A percentile compares a stretch with the other conserved stretches of the same genome.
Conservation (phyloP, 2,113 vertebrate species). For the Parus major region DNA sequence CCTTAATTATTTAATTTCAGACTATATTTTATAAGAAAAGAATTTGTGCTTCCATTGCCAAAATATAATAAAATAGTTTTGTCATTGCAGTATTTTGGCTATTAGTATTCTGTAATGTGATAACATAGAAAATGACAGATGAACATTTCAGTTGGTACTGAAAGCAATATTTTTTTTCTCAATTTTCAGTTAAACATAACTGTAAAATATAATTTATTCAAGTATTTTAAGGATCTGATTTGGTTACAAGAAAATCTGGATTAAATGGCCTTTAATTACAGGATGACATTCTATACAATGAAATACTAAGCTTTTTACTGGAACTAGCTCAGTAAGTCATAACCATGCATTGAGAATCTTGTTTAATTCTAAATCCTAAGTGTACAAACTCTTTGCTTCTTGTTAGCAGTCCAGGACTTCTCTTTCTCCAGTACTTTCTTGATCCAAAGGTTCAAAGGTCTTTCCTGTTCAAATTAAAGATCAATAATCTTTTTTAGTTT, state of each 20-base stretch:
- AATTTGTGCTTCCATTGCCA: neutral
- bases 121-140: neutral
- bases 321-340: neutral
- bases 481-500: neutral
- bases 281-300: neutral
- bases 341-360: neutral
- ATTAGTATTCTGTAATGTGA: neutral
- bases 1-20: neutral
- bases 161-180: neutral
- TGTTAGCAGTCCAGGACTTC: neutral
- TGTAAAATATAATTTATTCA: neutral
- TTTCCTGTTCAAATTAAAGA: neutral
- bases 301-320: neutral
- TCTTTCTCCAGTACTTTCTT: neutral
- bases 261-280: neutral
- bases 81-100: neutral
- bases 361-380: neutral
- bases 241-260: neutral
- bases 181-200: neutral
- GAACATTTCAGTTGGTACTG: neutral
- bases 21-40: neutral
- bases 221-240: neutral
- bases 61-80: neutral
- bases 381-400: neutral
- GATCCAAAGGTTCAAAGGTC: neutral